Base-by-base conservation (phyloP, 2,113 vertebrate genomes). In the Eonycteris spelaea region DNA sequence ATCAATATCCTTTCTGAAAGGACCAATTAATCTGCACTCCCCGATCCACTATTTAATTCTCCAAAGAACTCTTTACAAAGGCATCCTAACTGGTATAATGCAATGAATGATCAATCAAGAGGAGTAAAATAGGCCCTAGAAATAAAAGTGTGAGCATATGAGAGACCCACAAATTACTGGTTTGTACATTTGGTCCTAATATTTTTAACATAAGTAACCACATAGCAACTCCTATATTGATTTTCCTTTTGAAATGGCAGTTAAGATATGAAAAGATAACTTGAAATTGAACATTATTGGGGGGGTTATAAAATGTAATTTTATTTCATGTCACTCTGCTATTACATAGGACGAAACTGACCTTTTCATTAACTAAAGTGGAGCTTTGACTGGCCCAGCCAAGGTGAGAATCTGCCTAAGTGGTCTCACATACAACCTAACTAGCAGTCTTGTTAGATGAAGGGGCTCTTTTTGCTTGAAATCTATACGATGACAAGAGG, bases 31-130 rank as follows among this genome's bases (percentile, higher is more conserved):
- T 86, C 85, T 83, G 79, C 57, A 38, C 75, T 77, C 74, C 74
- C 59, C 48, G 73, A 86, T 48, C 51, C 13, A 10, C 65, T 86
- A 68, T 6, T 16, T 24, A 3, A 59, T 89, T 90, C n/a, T 61
- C 91, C 57, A 70, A 73, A 45, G 43, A 70, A 93, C 79, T 38
- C 57, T 94, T 94, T 84, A 40, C 82, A 93, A 93, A 14, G 57
- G 63, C 19, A 85, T 55, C 87, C 85, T 67, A 86, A 61, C 3
- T 68, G 28, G 45, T 43, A 38, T 3, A 26, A 90, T 19, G 12
- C 21, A 90, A 61, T 28, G 57, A 95, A 68, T 55, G 30, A 73
- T 93, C 59, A 35, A 16, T 9, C 0, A 83, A 24, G 40, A 83
- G 79, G 94, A 84, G 19, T 6, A 74, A 87, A 91, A 82, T 0